Evolutionary conservation across 1,140 invertebrate genomes (phyloP).

Genomic region (Trissolcus basalis): DNA sequence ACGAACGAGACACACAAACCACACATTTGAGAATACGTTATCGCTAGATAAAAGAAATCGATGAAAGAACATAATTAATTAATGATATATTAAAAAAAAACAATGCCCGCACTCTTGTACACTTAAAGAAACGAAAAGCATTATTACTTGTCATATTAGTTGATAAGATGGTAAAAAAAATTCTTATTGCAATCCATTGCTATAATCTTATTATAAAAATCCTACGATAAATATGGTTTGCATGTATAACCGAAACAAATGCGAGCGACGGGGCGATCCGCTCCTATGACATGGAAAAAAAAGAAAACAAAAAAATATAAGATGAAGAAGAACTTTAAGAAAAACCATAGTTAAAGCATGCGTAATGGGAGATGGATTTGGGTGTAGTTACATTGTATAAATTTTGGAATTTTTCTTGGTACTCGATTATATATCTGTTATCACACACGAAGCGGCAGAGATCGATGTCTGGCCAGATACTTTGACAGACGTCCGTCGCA

Average conservation of each 20-base stretch:
- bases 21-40: slow-evolving; percentile 53
- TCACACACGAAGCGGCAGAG: slow-evolving; percentile 38
- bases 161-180: slow-evolving; percentile 69
- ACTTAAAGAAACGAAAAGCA: slow-evolving; percentile 57
- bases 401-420: slow-evolving; percentile 51
- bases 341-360: slow-evolving; percentile 51
- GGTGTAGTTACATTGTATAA: slow-evolving; percentile 60
- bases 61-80: slow-evolving; percentile 63
- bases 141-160: slow-evolving; percentile 74
- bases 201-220: slow-evolving; percentile 72
- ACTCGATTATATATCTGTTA: slow-evolving; percentile 56
- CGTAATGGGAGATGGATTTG: slow-evolving; percentile 58
- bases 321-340: slow-evolving; percentile 19
- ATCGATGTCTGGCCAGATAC: slow-evolving; percentile 45
- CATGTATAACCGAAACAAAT: slow-evolving; percentile 61
- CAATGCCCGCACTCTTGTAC: slow-evolving; percentile 59
- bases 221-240: slow-evolving; percentile 64
- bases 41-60: slow-evolving; percentile 64
- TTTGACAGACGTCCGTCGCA: slow-evolving; percentile 11
- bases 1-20: slow-evolving; percentile 31
- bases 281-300: slow-evolving; percentile 15
- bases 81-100: slow-evolving; percentile 63
- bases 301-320: slow-evolving; percentile 27
- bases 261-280: slow-evolving; percentile 36
- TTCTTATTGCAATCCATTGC: slow-evolving; percentile 72